Evolutionary conservation across 1,140 invertebrate genomes (phyloP).

Genomic region (Eurytemora carolleeae): DNA sequence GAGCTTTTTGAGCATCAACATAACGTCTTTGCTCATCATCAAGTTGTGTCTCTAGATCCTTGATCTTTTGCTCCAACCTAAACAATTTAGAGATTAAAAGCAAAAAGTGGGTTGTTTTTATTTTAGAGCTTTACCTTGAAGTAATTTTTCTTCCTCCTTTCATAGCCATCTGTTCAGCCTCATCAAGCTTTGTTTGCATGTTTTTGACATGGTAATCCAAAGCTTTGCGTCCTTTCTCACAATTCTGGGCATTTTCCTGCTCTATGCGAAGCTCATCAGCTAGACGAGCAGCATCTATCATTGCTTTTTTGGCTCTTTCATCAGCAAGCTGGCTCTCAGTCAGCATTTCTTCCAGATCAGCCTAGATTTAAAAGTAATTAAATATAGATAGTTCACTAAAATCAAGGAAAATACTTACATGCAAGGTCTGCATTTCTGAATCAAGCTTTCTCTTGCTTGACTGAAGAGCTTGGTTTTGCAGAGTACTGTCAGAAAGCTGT

Average conservation of each 20-base stretch:
- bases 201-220: conserved; percentile 37
- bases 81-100: conserved; percentile 20
- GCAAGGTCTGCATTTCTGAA: conserved; percentile 33
- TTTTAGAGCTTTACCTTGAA: background rate
- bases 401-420: conserved; percentile 22
- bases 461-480: conserved; percentile 22
- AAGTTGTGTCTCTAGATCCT: conserved; percentile 34
- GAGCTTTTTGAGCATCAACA: conserved; percentile 36
- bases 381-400: background rate
- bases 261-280: conserved; percentile 33
- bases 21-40: conserved; percentile 30
- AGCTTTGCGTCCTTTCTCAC: conserved; percentile 31
- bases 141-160: conserved; percentile 15
- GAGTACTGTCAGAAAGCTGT: conserved; percentile 30
- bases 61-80: conserved; percentile 31
- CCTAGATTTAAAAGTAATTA: conserved; percentile 21
- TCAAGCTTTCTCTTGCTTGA: conserved; percentile 38
- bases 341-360: conserved; percentile 37
- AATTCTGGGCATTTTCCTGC: conserved; percentile 23
- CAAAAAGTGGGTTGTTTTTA: conserved; percentile 22
- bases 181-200: conserved; percentile 38
- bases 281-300: conserved; percentile 34
- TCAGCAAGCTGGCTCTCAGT: conserved; percentile 31
- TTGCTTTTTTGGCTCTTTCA: conserved; percentile 29
- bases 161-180: conserved; percentile 30